Conservation (phyloP, 1,140 invertebrate species). For the Panagrolaimus sp. region DNA sequence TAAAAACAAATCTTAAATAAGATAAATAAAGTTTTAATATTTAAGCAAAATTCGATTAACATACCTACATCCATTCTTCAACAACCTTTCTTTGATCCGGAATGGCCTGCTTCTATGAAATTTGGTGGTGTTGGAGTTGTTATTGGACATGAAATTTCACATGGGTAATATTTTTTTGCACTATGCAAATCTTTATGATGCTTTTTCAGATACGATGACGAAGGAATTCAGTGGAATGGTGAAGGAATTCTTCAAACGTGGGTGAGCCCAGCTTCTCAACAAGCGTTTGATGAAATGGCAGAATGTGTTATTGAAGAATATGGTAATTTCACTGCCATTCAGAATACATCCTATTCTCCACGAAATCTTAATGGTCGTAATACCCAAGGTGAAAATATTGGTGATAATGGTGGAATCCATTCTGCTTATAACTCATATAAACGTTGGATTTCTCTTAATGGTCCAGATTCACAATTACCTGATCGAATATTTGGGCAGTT, state of each 20-base stretch:
- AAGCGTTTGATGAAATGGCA: background rate
- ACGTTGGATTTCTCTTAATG: background rate
- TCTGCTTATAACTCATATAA: background rate
- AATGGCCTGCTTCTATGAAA: background rate
- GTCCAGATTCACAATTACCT: background rate
- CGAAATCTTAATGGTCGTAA: background rate
- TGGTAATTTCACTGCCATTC: background rate
- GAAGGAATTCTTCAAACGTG: background rate
- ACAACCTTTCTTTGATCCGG: background rate
- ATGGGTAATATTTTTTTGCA: background rate
- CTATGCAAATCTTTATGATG: too few relatives aligned
- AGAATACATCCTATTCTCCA: background rate
- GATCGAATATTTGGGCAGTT: conserved; percentile 1
- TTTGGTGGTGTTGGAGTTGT: background rate
- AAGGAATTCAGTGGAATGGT: background rate
- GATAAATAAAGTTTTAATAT: background rate
- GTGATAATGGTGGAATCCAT: conserved; percentile 13
- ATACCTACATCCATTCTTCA: background rate
- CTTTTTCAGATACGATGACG: background rate
- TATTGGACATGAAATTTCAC: conserved; percentile 11
- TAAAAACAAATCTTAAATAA: too few relatives aligned
- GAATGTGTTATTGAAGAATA: conserved; percentile 16
- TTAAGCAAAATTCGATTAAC: background rate
- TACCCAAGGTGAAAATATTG: conserved; percentile 14
- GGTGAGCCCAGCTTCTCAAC: background rate